Evolutionary conservation across 2,113 vertebrate species (phyloP).

Genomic region (Albula glossodonta): DNA sequence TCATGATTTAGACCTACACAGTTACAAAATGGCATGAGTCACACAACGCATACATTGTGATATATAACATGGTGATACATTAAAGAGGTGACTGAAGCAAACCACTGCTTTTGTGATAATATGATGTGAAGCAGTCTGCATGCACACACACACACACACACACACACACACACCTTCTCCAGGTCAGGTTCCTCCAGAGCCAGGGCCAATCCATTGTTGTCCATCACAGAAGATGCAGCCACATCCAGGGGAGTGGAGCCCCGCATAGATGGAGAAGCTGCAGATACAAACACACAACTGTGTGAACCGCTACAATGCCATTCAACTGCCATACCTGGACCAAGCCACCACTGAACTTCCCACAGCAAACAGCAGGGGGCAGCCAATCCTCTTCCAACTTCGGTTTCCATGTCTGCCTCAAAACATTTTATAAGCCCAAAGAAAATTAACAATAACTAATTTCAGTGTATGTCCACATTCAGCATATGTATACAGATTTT

Average conservation of each 20-base stretch:
- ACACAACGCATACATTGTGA: neutral
- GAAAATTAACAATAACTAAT: neutral
- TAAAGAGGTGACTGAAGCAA: neutral
- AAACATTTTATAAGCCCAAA: constrained; percentile 11
- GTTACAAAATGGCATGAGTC: constrained; percentile 14
- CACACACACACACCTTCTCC: constrained; percentile 77
- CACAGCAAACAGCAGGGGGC: constrained; percentile 58
- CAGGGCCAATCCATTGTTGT: constrained; percentile 93
- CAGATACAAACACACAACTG: constrained; percentile 28
- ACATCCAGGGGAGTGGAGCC: constrained; percentile 95
- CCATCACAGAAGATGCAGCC: constrained; percentile 96
- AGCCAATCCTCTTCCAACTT: constrained; percentile 16
- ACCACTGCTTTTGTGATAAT: neutral
- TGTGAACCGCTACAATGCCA: neutral
- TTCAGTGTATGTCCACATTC: neutral
- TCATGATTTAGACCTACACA: constrained; percentile 25
- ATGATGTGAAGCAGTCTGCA: neutral
- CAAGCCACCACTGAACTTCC: neutral
- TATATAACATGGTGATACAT: neutral
- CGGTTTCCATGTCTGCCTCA: neutral
- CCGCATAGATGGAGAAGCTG: constrained; percentile 94
- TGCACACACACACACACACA: constrained; percentile 40
- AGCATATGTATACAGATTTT: no score
- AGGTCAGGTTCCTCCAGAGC: constrained; percentile 92
- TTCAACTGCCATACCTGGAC: neutral